Evolutionary conservation across 2,113 vertebrate genomes (phyloP).

Genomic region (Chaenocephalus aceratus): DNA sequence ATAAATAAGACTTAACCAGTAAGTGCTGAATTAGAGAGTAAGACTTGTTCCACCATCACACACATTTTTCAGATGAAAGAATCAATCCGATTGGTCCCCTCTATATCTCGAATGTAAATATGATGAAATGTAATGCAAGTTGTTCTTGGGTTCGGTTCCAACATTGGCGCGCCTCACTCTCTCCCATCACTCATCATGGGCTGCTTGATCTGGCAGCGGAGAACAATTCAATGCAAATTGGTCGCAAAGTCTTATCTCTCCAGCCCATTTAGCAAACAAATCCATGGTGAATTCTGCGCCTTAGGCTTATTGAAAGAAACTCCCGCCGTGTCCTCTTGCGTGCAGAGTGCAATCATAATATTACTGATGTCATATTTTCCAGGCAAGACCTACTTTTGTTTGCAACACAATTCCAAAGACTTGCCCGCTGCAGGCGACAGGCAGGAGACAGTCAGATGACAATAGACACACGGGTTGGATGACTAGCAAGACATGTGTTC

Average conservation of each 20-base stretch:
- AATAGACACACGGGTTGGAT: constrained; percentile 15
- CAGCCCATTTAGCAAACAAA: constrained; percentile 69
- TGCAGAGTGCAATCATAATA: constrained; percentile 43
- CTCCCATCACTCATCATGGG: constrained; percentile 51
- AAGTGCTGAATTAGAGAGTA: neutral
- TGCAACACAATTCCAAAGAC: constrained; percentile 24
- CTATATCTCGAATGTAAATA: constrained; percentile 5
- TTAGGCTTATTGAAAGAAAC: constrained; percentile 11
- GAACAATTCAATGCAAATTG: constrained; percentile 49
- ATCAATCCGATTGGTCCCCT: neutral
- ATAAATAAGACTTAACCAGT: neutral
- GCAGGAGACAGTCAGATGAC: neutral
- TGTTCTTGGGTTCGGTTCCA: constrained; percentile 47
- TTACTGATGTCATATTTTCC: constrained; percentile 43
- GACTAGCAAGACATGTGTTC: neutral
- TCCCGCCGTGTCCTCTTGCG: constrained; percentile 10
- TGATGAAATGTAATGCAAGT: constrained; percentile 29
- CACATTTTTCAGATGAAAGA: neutral
- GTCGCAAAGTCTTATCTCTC: constrained; percentile 50
- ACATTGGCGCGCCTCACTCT: constrained; percentile 10
- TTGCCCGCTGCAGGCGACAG: constrained; percentile 18
- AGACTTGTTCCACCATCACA: neutral
- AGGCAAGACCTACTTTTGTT: constrained; percentile 22
- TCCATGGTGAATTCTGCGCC: constrained; percentile 22
- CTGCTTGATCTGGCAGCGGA: constrained; percentile 47